These are phyloP conservation scores for Ceratitis capitata DNA, from an alignment of 1,140 invertebrate species.

Conservation along the genomic window DNA sequence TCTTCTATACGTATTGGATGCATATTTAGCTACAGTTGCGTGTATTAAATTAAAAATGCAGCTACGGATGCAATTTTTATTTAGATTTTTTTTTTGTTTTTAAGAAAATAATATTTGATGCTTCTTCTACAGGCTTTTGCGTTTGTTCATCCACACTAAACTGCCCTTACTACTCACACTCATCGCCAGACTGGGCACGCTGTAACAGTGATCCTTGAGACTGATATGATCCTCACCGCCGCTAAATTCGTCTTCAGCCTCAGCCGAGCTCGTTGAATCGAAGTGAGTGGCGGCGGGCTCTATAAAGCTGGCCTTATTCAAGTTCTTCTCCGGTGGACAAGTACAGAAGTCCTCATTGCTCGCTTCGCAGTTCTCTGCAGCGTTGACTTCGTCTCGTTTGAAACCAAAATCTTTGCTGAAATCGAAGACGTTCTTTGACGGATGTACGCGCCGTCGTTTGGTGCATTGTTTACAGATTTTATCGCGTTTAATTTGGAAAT, in stretches of 20 bases:
- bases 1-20: neutral
- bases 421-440: constrained; percentile 59
- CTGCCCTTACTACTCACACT: constrained; percentile 63
- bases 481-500: constrained; percentile 55
- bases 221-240: constrained; percentile 60
- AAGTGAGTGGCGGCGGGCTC: constrained; percentile 28
- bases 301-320: constrained; percentile 43
- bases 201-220: constrained; percentile 63
- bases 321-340: constrained; percentile 47
- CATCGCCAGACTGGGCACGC: constrained; percentile 62
- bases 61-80: constrained; percentile 12
- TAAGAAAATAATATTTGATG: neutral
- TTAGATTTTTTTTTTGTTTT: neutral
- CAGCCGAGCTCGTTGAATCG: constrained; percentile 49
- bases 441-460: constrained; percentile 59
- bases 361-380: neutral
- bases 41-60: constrained; percentile 7
- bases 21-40: neutral
- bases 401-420: constrained; percentile 56
- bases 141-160: neutral
- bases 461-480: constrained; percentile 61
- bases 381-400: neutral
- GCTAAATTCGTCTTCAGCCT: constrained; percentile 47
- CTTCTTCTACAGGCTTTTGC: neutral
- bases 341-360: constrained; percentile 54